A percentile compares a stretch with the other conserved stretches of the same genome.
Evolutionary conservation across 2,888 invertebrate genomes (phyloP).

Genomic region (Abscondita cerata): DNA sequence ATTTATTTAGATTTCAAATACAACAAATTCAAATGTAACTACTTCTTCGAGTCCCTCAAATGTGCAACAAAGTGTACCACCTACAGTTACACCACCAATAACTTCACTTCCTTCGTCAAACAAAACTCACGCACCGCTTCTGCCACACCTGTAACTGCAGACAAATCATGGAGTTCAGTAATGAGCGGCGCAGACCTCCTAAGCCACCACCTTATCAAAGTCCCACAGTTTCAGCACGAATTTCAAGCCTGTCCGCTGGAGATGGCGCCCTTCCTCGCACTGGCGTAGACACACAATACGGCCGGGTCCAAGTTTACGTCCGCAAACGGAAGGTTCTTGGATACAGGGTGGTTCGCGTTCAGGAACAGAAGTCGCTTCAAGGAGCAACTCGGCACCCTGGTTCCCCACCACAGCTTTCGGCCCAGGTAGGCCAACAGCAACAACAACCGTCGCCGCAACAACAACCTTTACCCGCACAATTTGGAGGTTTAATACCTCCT

Average conservation of each 20-base stretch:
- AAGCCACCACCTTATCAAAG: constrained; percentile 39
- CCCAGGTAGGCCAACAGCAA: constrained; percentile 58
- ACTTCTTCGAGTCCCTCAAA: constrained; percentile 50
- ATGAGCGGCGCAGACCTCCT: constrained; percentile 51
- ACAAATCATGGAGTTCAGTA: constrained; percentile 61
- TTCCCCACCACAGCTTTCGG: constrained; percentile 62
- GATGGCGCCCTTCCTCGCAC: constrained; percentile 55
- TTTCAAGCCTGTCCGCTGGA: constrained; percentile 77
- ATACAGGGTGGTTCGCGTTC: constrained; percentile 80
- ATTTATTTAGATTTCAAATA: constrained; percentile 45
- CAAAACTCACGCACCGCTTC: constrained; percentile 40
- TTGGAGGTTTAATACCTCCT: constrained; percentile 76
- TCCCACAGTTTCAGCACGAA: constrained; percentile 87
- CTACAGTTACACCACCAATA: constrained; percentile 55
- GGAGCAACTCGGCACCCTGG: constrained; percentile 55
- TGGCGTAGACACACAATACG: constrained; percentile 62
- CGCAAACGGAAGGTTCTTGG: constrained; percentile 89
- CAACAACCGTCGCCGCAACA: constrained; percentile 49
- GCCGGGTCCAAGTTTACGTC: constrained; percentile 79
- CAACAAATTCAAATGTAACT: constrained; percentile 43
- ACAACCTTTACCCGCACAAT: constrained; percentile 70
- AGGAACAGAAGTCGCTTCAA: constrained; percentile 57
- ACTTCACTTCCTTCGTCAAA: constrained; percentile 50
- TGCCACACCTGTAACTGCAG: constrained; percentile 54
- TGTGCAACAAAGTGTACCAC: constrained; percentile 49